These are phyloP conservation scores for Uropsilus gracilis DNA, from an alignment of 2,113 vertebrate species.

Conservation along the genomic window DNA sequence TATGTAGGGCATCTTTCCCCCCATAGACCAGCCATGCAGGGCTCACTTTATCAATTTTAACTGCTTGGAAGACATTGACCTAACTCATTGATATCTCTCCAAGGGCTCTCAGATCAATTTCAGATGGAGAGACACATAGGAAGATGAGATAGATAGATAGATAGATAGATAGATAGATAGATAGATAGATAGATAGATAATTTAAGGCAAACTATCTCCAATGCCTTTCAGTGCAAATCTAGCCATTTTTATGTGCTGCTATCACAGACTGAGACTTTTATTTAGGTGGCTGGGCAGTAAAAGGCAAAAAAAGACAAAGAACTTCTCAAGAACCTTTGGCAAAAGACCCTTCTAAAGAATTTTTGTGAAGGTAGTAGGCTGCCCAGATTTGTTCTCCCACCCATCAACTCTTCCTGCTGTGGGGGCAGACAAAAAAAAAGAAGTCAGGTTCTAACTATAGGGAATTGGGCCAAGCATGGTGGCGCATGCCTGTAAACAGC, in stretches of 20 bases:
- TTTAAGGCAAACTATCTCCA: not conserved
- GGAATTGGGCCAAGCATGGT: too few species aligned
- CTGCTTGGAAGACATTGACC: not conserved
- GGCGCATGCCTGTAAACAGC: too few species aligned
- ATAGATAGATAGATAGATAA: accelerated
- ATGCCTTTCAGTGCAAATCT: not conserved
- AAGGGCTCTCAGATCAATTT: not conserved
- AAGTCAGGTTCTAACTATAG: not conserved
- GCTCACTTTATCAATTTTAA: not conserved
- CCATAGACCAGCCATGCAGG: not conserved
- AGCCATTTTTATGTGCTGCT: not conserved
- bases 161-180: too few species aligned
- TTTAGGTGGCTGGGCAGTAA: not conserved
- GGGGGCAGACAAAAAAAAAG: not conserved
- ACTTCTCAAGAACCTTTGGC: not conserved
- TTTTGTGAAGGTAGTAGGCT: not conserved
- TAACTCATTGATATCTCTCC: not conserved
- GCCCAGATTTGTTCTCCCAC: not conserved
- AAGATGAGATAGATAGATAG: too few species aligned
- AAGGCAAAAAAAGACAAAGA: conserved; percentile 7
- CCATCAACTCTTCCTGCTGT: not conserved
- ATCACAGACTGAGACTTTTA: not conserved
- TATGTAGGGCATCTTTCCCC: conserved; percentile 15
- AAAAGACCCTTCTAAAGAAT: not conserved
- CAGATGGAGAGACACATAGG: too few species aligned